Base-by-base conservation (phyloP, 1,140 invertebrate species). In the Nymphalis io region DNA sequence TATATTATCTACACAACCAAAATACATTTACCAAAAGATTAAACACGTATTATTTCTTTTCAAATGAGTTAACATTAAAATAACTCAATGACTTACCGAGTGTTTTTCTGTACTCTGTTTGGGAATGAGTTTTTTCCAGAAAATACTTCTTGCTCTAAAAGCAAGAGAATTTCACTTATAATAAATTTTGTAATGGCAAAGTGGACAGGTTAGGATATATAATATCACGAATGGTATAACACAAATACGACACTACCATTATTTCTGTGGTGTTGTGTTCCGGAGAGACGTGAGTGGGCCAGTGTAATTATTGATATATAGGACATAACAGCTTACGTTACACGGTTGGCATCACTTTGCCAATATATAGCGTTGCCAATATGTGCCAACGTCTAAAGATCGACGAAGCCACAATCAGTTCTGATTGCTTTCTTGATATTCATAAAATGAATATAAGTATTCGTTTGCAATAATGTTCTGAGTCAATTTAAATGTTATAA, bases 321-420 rank as follows among this genome's bases (percentile, higher is more conserved):
- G 44, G 44, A 46, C 44, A 46, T 46, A 46, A 46, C 44, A n/a
- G 44, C 44, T 51, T 42, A 15, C 40, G 40, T 42, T 51, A 51
- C 46, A 51, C 46, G 46, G 16, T 51, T 51, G 46, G 46, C 46
- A 51, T 51, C 46, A 18, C 46, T 20, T 20, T 51, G 46, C 46
- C 46, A 51, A 51, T 51, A 51, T 51, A 51, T 18, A n/a, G 18
- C 20, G 46, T 51, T n/a, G n/a, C n/a, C 18, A 18, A 51, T 18
- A 51, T 51, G n/a, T 51, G 46, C 46, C 46, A 51, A 51, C 16
- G 18, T 42, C 18, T 18, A 20, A 51, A 18, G 20, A 33, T 33
- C 27, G 27, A 0, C 18, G 18, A 51, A 20, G 16, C 18, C 16
- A 20, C 18, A 51, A 51, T 51, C 16, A 51, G 8, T 16, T 18